These are phyloP conservation scores for Gorsachius goisagi DNA, from an alignment of 2,113 vertebrate species.

Conservation along the genomic window DNA sequence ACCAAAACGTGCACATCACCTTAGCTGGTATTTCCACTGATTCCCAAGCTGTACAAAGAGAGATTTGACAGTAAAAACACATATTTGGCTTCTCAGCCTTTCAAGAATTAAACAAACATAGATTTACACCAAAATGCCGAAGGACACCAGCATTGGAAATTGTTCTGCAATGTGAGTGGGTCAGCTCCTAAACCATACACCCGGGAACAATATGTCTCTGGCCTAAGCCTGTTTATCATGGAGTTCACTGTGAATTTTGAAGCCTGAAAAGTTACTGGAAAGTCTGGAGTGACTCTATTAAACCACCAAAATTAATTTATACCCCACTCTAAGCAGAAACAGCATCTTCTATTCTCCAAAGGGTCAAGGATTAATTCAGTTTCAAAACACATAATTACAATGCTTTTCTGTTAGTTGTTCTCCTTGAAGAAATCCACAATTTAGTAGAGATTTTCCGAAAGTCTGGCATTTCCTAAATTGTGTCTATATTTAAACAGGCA, in stretches of 20 bases:
- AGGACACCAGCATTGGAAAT: neutral
- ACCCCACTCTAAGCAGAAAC: neutral
- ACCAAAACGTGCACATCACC: neutral
- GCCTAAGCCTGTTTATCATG: neutral
- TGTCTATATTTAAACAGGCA: neutral
- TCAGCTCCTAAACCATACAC: neutral
- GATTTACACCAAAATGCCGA: neutral
- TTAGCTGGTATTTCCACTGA: neutral
- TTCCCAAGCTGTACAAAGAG: neutral
- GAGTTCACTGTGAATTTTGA: neutral
- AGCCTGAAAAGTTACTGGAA: neutral
- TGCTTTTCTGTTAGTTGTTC: neutral
- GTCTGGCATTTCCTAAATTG: neutral
- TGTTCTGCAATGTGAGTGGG: neutral
- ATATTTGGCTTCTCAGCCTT: neutral
- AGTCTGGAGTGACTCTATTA: neutral
- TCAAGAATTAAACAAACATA: neutral
- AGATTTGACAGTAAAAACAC: neutral
- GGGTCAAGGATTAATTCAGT: neutral
- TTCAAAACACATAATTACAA: neutral
- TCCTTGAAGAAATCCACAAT: neutral
- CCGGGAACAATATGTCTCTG: neutral
- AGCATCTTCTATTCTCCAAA: neutral
- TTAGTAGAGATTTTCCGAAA: neutral
- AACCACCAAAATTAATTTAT: neutral